Evolutionary conservation across 2,888 invertebrate species (phyloP), one percentile per base, ranked within the genome.

Genomic region (Acanthosepion lycidas): DNA sequence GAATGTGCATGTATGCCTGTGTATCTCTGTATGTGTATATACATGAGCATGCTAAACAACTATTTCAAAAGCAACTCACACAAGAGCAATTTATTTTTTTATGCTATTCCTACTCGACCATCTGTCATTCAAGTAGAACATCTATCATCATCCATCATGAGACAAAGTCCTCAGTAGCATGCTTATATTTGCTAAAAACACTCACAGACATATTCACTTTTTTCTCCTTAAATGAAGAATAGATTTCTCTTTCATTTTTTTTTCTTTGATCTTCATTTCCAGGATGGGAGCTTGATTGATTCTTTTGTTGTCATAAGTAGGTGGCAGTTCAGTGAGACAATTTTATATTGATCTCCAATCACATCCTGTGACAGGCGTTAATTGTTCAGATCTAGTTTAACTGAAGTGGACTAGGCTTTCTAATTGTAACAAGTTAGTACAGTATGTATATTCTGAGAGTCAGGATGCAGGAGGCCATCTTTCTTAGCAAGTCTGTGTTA

Each of bases 231-330:
- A 23, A 28, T 18, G 64, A 78, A 78, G 78, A 78, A 78, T 78
- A n/a, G 78, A n/a, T 78, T 28, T 64, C 5, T 55, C 28, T 78
- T 78, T 78, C 28, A 23, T 59, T 51, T 51, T 78, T 78, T 78
- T 78, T 78, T n/a, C 78, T 2, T 78, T 15, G 4, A 78, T 78
- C 78, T 78, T 28, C n/a, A n/a, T 78, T 78, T 78, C 12, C n/a
- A 18, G 78, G 9, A 28, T 9, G 18, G 15, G 78, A 9, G 78
- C 8, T 59, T 15, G 78, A 78, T 78, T 78, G 78, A 78, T 78
- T 78, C 59, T 78, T 78, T 78, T 78, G 78, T 78, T n/a, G n/a
- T n/a, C n/a, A 78, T 78, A 78, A 78, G 78, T 78, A 15, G 78
- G 28, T 78, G 28, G 78, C n/a, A 78, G n/a, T 78, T 78, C 28